phyloP scores from a whole-genome alignment of 2,113 vertebrate species.

The Trematomus loennbergii region DNA sequence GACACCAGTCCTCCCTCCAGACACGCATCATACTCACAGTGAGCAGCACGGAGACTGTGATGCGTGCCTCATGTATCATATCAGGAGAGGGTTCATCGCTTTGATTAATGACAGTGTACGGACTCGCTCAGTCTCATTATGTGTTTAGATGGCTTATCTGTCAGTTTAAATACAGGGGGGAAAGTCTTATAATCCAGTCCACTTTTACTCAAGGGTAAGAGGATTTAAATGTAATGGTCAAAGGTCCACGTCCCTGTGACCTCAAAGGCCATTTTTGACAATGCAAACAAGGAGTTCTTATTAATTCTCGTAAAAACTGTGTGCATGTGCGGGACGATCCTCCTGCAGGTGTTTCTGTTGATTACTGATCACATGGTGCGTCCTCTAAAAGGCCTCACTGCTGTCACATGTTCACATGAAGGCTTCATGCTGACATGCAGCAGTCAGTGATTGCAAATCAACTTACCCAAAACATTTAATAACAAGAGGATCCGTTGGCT shows the following conservation, averaged over 20 bases:
- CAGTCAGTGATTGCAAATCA: not conserved
- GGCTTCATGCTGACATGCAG: not conserved
- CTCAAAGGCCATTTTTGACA: too few species aligned
- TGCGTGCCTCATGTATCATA: not conserved
- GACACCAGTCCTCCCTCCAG: conserved; percentile 57
- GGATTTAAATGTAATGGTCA: too few species aligned
- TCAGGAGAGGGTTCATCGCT: not conserved
- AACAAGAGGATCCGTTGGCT: not conserved
- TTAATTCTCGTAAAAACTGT: too few species aligned
- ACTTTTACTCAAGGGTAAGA: too few species aligned
- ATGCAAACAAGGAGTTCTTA: too few species aligned
- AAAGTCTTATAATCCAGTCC: too few species aligned
- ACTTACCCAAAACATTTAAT: not conserved
- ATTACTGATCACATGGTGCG: too few species aligned
- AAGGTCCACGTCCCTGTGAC: too few species aligned
- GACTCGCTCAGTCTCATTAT: too few species aligned
- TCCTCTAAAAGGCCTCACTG: not conserved
- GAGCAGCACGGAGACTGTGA: conserved; percentile 29
- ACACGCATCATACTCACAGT: conserved; percentile 34
- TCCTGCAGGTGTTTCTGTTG: not conserved
- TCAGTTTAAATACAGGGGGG: too few species aligned
- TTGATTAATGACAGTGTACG: not conserved
- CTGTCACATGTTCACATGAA: not conserved
- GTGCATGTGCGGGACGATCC: not conserved
- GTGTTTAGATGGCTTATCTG: too few species aligned